Evolutionary conservation across 64 coral and sea anemone species (phyloP).

Genomic region (Pocillopora damicornis): DNA sequence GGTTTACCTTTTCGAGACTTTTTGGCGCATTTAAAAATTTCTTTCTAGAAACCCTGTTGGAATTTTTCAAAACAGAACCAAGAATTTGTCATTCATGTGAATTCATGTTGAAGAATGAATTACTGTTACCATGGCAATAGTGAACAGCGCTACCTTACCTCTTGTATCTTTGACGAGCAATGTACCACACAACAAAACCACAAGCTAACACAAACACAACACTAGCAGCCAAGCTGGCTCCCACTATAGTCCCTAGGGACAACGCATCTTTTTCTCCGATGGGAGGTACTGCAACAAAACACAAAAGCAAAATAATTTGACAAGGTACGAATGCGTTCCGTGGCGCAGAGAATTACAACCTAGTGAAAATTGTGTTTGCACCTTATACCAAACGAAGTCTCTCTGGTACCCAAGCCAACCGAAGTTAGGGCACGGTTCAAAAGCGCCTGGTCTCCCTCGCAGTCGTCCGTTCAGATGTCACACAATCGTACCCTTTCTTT

Average conservation of each 20-base stretch:
- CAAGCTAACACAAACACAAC: conserved; percentile 64
- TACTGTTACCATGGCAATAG: background rate
- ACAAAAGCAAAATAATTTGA: background rate
- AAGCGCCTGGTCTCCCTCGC: too few species aligned
- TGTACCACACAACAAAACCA: conserved; percentile 72
- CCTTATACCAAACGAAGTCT: background rate
- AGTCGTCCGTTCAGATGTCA: too few species aligned
- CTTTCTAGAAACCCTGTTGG: too few species aligned
- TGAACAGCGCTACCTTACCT: background rate
- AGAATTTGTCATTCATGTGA: too few species aligned
- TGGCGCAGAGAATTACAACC: too few species aligned
- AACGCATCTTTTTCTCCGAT: background rate
- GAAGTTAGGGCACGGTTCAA: too few species aligned
- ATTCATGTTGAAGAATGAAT: background rate
- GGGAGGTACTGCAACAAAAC: background rate
- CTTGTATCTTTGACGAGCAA: conserved; percentile 68
- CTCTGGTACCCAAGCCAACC: background rate
- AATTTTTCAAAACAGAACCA: too few species aligned
- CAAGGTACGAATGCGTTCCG: background rate
- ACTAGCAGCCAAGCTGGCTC: conserved; percentile 73
- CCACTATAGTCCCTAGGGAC: conserved; percentile 63
- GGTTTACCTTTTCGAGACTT: too few species aligned
- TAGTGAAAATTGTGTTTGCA: too few species aligned
- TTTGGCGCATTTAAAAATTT: too few species aligned
- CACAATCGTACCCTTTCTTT: too few species aligned